Evolutionary conservation across 2,888 invertebrate species (phyloP).

Genomic region (Lycia hirtaria): DNA sequence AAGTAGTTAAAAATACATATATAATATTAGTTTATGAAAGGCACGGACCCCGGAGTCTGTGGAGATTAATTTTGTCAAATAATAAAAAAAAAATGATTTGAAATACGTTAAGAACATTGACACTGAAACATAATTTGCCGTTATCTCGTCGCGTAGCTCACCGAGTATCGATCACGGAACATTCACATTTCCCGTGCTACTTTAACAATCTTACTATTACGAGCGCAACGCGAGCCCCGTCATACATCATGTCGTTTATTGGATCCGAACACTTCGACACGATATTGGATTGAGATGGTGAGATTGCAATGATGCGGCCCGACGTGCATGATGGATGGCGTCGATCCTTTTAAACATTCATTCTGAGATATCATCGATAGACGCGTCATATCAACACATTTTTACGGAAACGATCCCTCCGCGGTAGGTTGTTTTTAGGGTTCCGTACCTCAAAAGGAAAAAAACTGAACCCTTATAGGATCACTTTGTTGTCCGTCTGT

Average conservation of each 20-base stretch:
- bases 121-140: background rate
- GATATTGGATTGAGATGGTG: conserved; percentile 60
- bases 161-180: conserved; percentile 13
- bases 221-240: conserved; percentile 14
- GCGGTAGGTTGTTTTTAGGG: background rate
- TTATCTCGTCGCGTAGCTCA: background rate
- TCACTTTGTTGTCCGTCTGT: too few relatives aligned
- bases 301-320: conserved; percentile 58
- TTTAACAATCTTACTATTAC: conserved; percentile 27
- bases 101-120: background rate
- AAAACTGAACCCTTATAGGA: background rate
- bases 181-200: conserved; percentile 17
- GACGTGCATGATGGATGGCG: conserved; percentile 59
- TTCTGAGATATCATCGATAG: conserved; percentile 39
- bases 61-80: too few relatives aligned
- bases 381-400: conserved; percentile 5
- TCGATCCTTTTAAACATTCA: conserved; percentile 53
- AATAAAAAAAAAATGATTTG: too few relatives aligned
- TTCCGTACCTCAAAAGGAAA: background rate
- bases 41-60: too few relatives aligned
- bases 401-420: background rate
- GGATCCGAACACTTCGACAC: conserved; percentile 50
- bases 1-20: too few relatives aligned
- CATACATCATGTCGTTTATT: conserved; percentile 39
- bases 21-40: too few relatives aligned